Conservation (phyloP, 2,113 vertebrate species). For the Boulengeromyrus knoepffleri region DNA sequence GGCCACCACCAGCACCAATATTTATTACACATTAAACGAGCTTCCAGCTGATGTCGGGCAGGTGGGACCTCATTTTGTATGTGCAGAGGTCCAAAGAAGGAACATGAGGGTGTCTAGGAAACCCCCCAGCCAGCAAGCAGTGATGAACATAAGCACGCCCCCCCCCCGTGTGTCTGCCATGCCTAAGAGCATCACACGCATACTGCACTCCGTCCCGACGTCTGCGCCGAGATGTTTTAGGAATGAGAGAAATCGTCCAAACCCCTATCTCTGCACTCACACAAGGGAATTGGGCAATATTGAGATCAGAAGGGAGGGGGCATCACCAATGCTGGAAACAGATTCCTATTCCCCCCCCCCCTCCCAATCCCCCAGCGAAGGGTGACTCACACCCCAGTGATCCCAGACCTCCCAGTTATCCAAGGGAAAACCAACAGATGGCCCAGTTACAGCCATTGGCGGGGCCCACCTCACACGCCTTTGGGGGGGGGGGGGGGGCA, state of each 20-base stretch:
- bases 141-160: background rate
- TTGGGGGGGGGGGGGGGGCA: background rate
- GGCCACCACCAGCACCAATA: background rate
- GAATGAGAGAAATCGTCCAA: background rate
- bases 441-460: background rate
- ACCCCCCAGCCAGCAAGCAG: background rate
- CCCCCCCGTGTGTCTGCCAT: background rate
- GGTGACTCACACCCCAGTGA: background rate
- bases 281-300: background rate
- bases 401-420: background rate
- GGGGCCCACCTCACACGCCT: background rate
- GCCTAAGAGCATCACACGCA: background rate
- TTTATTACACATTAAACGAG: background rate
- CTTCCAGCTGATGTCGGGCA: background rate
- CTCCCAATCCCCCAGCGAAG: background rate
- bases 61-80: background rate
- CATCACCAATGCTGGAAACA: background rate
- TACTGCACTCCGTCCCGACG: background rate
- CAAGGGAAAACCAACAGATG: background rate
- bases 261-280: background rate
- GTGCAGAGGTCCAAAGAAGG: background rate
- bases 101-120: background rate
- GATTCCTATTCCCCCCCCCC: background rate
- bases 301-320: background rate
- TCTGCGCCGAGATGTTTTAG: background rate